Base-by-base conservation (phyloP, 2,113 vertebrate genomes). In the Oryzias javanicus region DNA sequence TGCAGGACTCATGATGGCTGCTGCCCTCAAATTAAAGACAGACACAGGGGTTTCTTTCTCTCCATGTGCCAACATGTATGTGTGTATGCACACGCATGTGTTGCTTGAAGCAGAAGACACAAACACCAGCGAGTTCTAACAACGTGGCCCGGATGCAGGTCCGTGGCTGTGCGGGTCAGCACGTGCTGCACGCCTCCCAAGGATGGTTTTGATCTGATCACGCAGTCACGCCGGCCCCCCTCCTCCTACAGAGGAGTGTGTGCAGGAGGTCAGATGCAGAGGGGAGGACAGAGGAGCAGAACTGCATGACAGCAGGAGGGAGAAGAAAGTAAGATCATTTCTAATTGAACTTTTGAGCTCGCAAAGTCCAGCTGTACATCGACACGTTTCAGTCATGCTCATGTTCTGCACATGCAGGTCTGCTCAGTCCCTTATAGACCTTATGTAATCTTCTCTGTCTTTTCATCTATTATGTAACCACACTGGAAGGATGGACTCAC, bases 371-470 rank as follows among this genome's bases (percentile, higher is more conserved):
- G 42, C 54, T 3, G 44, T 53, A 55, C 7, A 6, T 50, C 44
- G 49, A 53, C 4, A 2, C 24, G 64, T 81, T 69, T 69, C 35
- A 40, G 15, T 70, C 60, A 78, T 72, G 64, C 56, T 59, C 61
- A 55, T 58, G 35, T 47, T 56, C 16, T 57, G 55, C 45, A 60
- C 63, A 35, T 54, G 58, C 54, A 22, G 17, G 42, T 45, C 5
- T 45, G 14, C 47, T 22, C 13, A 15, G 27, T 57, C 48, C n/a
- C 50, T 44, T 70, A 58, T 63, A 72, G 48, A 47, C 22, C 49
- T 85, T 81, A 80, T 29, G 42, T 85, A 80, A 85, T 73, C 24
- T 42, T 22, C 55, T 63, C 66, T 52, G 55, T 80, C 70, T 65
- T 72, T 29, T 51, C 56, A 35, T 29, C 48, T 20, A 46, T 78